Conservation (phyloP, 2,888 invertebrate species). For the Drosophila multiciliata region DNA sequence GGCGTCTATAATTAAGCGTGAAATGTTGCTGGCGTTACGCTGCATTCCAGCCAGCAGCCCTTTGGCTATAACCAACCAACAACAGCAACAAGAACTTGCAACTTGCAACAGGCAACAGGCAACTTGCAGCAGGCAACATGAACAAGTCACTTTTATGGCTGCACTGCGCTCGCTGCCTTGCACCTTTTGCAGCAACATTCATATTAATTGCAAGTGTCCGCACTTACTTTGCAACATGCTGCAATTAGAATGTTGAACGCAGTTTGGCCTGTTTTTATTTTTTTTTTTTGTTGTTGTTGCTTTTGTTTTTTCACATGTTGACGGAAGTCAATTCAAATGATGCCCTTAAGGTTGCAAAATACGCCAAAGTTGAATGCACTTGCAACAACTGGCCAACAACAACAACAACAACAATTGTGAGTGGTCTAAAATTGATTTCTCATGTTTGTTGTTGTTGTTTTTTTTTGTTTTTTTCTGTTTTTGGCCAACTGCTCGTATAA, state of each 20-base stretch:
- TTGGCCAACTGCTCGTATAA: conserved; percentile 44
- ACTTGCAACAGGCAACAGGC: conserved; percentile 32
- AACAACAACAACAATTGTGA: conserved; percentile 29
- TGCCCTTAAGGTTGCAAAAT: conserved; percentile 33
- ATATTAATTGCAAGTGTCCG: conserved; percentile 82
- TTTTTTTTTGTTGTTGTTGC: neutral
- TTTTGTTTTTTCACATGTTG: conserved; percentile 45
- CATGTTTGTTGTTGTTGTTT: conserved; percentile 53
- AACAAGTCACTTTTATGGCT: conserved; percentile 58
- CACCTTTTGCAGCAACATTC: conserved; percentile 56
- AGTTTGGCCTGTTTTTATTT: neutral
- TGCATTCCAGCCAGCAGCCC: conserved; percentile 69
- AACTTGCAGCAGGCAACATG: conserved; percentile 17
- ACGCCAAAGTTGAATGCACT: conserved; percentile 56
- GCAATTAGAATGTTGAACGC: conserved; percentile 73
- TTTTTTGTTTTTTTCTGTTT: conserved; percentile 5
- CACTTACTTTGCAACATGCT: conserved; percentile 79
- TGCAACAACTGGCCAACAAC: conserved; percentile 2
- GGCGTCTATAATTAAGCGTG: conserved; percentile 82
- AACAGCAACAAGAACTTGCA: conserved; percentile 22
- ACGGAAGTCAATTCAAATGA: conserved; percentile 77
- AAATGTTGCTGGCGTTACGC: conserved; percentile 80
- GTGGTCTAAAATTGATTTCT: conserved; percentile 72
- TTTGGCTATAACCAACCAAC: conserved; percentile 50
- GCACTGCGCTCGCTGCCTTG: conserved; percentile 30